Conservation (phyloP, 2,113 vertebrate species). For the Erinaceus europaeus region DNA sequence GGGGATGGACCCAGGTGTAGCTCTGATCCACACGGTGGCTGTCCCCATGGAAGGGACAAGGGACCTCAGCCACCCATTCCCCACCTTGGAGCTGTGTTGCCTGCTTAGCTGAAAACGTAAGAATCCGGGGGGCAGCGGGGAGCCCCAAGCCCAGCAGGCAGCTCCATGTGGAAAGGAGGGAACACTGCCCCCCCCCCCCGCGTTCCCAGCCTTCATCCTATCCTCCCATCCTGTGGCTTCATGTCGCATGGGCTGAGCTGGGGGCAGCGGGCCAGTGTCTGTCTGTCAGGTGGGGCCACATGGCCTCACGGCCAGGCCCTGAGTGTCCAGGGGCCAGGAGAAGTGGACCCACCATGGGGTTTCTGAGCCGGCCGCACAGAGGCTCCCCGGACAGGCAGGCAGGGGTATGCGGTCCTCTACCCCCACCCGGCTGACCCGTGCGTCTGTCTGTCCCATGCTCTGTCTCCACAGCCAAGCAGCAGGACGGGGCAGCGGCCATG, state of each 20-base stretch:
- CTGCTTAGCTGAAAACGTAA: not conserved
- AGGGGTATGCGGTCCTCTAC: not conserved
- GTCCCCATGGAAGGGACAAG: not conserved
- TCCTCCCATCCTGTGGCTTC: no score
- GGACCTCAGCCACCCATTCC: not conserved
- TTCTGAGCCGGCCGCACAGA: not conserved
- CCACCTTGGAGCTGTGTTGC: not conserved
- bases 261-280: no score
- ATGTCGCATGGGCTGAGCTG: no score
- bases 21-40: not conserved
- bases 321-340: not conserved
- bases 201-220: no score
- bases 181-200: no score
- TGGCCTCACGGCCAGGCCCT: no score
- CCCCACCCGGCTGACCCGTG: conserved; percentile 40
- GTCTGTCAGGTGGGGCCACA: no score
- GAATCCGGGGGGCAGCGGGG: no score
- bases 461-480: conserved; percentile 92
- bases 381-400: conserved; percentile 12
- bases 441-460: conserved; percentile 26
- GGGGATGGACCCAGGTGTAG: no score
- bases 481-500: conserved; percentile 98
- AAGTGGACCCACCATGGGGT: not conserved
- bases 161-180: no score
- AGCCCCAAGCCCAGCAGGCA: no score